Evolutionary conservation across 2,797 vertebrate genomes (phyloP).

Genomic region (Taeniopygia guttata): DNA sequence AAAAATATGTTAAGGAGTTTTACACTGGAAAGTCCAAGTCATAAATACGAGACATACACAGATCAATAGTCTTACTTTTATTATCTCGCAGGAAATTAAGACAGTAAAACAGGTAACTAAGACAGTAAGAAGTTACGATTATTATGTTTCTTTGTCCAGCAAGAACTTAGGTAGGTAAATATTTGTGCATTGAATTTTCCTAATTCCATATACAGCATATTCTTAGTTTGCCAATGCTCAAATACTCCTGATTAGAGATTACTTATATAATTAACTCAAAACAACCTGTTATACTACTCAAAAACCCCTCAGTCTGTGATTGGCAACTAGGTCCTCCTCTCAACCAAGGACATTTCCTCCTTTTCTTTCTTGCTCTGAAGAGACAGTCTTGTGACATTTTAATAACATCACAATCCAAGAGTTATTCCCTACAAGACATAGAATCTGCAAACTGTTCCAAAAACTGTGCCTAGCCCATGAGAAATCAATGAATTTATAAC

Average conservation of each 20-base stretch:
- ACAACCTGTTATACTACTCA: not conserved
- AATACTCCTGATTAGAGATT: not conserved
- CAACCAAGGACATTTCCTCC: not conserved
- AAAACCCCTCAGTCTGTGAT: not conserved
- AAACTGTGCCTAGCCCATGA: not conserved
- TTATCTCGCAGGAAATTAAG: not conserved
- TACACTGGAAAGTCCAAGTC: not conserved
- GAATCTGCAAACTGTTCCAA: not conserved
- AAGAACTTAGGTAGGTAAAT: not conserved
- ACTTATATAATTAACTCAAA: not conserved
- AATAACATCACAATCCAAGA: not conserved
- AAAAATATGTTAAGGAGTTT: not conserved
- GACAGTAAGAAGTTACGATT: not conserved
- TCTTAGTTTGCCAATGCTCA: not conserved
- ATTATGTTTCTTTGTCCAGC: not conserved
- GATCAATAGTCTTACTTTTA: not conserved
- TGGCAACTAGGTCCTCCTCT: not conserved
- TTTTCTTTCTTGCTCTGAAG: not conserved
- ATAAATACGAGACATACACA: not conserved
- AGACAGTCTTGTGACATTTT: not conserved
- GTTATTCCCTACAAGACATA: not conserved
- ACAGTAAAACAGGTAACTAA: not conserved
- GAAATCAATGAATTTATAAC: not conserved
- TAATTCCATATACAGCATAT: not conserved
- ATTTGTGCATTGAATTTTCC: not conserved